Base-by-base conservation (phyloP, 2,797 vertebrate genomes). In the Pygocentrus nattereri region DNA sequence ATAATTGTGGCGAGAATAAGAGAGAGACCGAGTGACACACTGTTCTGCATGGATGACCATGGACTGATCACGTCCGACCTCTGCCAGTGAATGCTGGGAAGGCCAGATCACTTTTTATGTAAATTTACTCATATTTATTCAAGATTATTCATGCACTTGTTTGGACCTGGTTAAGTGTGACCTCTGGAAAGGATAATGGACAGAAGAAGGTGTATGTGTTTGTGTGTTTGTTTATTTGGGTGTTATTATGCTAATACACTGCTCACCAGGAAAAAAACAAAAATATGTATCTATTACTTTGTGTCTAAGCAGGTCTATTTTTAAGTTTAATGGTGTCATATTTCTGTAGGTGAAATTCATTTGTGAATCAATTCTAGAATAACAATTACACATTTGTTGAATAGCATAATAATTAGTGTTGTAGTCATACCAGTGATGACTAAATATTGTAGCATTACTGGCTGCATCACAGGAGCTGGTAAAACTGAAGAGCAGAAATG, bases 121-220 rank as follows among this genome's bases (percentile, higher is more conserved):
- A 93, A 92, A 94, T 93, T 88, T 88, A 44, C 85, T 91, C 80
- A 87, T 89, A 78, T 90, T 89, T 93, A 93, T 94, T 90, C 91
- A 92, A 88, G 87, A 91, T 91, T 92, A 87, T 90, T 83, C 86
- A 88, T 87, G 82, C 85, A 81, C 87, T 91, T 81, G 88, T 91
- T 86, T 84, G 87, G 72, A 90, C 88, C 88, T 84, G 78, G 85
- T 90, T 87, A 85, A 85, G 85, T 81, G 74, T 90, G 92, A 93
- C 91, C 92, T 93, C 88, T 90, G 82, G 83, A 49, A 62, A 76
- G 7, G 30, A 44, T 80, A 80, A 83, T 65, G 56, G 64, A 74
- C 38, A 70, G 61, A 67, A 61, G 67, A 74, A 11, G 61, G 76
- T 74, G 31, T 59, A 62, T 73, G 56, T 74, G 62, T 58, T 1